These are phyloP conservation scores for Crotalus horridus DNA, from an alignment of 2,113 vertebrate genomes.

Conservation along the genomic window DNA sequence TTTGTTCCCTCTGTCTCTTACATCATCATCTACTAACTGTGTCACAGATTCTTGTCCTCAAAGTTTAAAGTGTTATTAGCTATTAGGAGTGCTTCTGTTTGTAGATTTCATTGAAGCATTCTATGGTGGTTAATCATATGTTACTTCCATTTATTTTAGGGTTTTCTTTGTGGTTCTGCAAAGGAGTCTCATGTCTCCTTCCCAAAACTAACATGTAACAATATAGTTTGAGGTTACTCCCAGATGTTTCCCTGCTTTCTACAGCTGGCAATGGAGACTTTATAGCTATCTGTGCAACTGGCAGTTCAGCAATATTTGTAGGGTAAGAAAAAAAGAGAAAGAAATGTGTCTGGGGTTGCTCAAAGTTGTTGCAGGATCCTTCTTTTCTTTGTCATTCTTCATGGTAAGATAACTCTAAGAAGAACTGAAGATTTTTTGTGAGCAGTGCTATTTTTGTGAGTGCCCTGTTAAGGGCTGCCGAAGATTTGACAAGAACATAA, in stretches of 20 bases:
- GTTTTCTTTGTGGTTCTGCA: background rate
- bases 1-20: background rate
- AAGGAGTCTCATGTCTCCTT: background rate
- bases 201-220: background rate
- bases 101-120: background rate
- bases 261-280: background rate
- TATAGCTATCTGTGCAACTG: background rate
- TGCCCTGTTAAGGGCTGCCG: background rate
- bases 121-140: background rate
- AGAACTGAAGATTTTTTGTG: background rate
- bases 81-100: background rate
- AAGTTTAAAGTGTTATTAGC: background rate
- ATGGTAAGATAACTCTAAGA: background rate
- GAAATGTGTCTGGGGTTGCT: background rate
- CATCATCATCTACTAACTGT: background rate
- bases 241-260: background rate
- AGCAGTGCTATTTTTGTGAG: background rate
- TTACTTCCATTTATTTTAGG: background rate
- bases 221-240: background rate
- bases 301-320: background rate
- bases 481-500: background rate
- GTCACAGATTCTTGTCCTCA: background rate
- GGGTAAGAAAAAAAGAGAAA: background rate
- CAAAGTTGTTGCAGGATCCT: background rate
- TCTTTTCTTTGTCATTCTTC: background rate